phyloP scores from a whole-genome alignment of 1,140 invertebrate species.

The Tetragnatha versicolor region DNA sequence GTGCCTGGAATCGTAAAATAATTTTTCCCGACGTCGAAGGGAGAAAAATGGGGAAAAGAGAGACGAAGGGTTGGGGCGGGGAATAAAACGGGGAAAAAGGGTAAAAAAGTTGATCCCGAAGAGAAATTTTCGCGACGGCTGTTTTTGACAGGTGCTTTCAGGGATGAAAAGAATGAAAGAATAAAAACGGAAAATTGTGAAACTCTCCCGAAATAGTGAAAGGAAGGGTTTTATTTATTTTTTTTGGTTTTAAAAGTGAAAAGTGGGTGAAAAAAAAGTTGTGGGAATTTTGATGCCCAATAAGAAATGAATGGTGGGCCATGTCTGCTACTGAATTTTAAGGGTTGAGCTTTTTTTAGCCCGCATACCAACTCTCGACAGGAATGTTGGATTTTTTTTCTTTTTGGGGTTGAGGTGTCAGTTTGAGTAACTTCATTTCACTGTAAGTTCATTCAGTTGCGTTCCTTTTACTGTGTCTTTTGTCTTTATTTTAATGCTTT shows the following conservation, averaged over 20 bases:
- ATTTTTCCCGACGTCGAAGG: neutral
- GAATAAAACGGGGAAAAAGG: neutral
- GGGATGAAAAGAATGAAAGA: conserved; percentile 21
- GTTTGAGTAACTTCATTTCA: conserved; percentile 35
- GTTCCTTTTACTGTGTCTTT: neutral
- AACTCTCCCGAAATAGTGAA: conserved; percentile 35
- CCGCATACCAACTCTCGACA: neutral
- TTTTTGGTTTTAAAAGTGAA: neutral
- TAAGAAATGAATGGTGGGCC: conserved; percentile 35
- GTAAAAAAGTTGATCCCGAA: conserved; percentile 34
- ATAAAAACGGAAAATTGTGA: conserved; percentile 32
- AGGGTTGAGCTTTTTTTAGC: neutral
- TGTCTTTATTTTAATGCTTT: no score
- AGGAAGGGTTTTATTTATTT: conserved; percentile 17
- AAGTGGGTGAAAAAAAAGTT: conserved; percentile 13
- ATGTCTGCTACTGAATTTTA: conserved; percentile 22
- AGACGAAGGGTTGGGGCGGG: neutral
- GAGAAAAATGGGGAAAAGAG: neutral
- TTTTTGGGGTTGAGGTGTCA: conserved; percentile 32
- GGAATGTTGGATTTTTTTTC: conserved; percentile 14
- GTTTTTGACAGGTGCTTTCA: conserved; percentile 51
- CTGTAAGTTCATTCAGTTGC: neutral
- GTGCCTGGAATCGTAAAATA: neutral
- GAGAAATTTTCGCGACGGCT: conserved; percentile 48
- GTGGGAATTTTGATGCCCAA: conserved; percentile 22